Base-by-base conservation (phyloP, 1,140 invertebrate genomes). In the Drosophila nikananu region DNA sequence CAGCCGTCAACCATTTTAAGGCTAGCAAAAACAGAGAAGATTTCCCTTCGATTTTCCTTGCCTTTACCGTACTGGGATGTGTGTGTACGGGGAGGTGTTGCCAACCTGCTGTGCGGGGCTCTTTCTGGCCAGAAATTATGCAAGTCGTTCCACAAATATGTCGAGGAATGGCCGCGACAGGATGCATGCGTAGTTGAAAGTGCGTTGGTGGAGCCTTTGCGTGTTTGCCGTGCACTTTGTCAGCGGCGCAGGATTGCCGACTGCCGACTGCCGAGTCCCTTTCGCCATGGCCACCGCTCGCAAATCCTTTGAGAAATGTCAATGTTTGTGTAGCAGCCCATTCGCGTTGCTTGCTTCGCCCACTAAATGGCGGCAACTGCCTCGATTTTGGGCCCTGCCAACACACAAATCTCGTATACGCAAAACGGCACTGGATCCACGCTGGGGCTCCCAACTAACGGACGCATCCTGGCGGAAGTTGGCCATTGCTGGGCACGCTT, bases 241-340 rank as follows among this genome's bases (percentile, higher is more conserved):
- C 83, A 58, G 61, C 60, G 58, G 52, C 37, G 23, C 42, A 51
- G 57, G 41, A 64, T 55, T 72, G 54, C 54, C 74, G 52, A 49
- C 27, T 27, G 7, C 27, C 74, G 51, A 60, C 60, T 44, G 37
- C 64, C 37, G 52, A 44, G 77, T 78, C 61, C 78, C 54, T 42
- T 75, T 78, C 54, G 41, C 83, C 51, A 75, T 63, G 71, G 64
- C 68, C 74, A 61, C 49, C 61, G 83, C 80, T 73, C 77, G 80
- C 67, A 86, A 86, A 86, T 87, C 83, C 83, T 80, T 74, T 83
- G 83, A 89, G 86, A 87, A 89, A 81, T 71, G 81, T 89, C 84
- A 87, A 87, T 87, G 73, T 87, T 87, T 83, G 84, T 70, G 62
- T 67, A 65, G 35, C 72, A 57, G 71, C 41, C 72, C 71, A 75